Evolutionary conservation across 2,113 vertebrate genomes (phyloP).

Genomic region (Stigmatopora argus): DNA sequence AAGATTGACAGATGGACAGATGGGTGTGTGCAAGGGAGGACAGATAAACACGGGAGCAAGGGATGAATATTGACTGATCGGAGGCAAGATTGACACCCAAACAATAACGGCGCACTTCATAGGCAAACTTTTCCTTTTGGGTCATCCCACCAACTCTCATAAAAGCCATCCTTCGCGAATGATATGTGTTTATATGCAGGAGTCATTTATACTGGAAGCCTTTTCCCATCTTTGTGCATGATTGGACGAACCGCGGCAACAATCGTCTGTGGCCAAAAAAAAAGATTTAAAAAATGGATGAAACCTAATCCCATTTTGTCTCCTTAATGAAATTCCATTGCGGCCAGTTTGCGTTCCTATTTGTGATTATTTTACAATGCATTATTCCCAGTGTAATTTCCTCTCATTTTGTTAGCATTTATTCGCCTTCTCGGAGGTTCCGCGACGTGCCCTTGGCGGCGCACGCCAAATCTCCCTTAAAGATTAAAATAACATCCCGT

Average conservation of each 20-base stretch:
- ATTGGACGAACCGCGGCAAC: constrained; percentile 56
- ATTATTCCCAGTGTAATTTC: constrained; percentile 63
- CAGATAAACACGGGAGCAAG: constrained; percentile 53
- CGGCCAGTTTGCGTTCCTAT: constrained; percentile 64
- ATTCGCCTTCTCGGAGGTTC: constrained; percentile 26
- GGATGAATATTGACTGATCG: constrained; percentile 70
- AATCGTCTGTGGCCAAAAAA: constrained; percentile 58
- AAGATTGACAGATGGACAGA: constrained; percentile 64
- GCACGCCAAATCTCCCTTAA: constrained; percentile 22
- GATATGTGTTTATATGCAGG: constrained; percentile 65
- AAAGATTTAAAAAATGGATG: constrained; percentile 60
- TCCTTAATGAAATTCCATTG: constrained; percentile 65
- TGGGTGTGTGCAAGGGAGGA: constrained; percentile 65
- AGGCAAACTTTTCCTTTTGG: constrained; percentile 50
- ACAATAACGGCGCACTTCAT: constrained; percentile 61
- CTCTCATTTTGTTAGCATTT: constrained; percentile 60
- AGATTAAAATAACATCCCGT: constrained; percentile 58
- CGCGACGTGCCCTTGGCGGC: constrained; percentile 53
- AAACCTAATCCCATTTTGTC: constrained; percentile 65
- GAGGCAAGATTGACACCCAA: constrained; percentile 62
- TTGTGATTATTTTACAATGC: constrained; percentile 69
- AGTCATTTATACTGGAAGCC: constrained; percentile 61
- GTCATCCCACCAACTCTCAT: constrained; percentile 57
- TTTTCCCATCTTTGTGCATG: constrained; percentile 58
- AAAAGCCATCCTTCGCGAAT: constrained; percentile 49